Evolutionary conservation across 2,888 invertebrate species (phyloP), one percentile per base, ranked within the genome.

Genomic region (Lepetodrilus schrolli): DNA sequence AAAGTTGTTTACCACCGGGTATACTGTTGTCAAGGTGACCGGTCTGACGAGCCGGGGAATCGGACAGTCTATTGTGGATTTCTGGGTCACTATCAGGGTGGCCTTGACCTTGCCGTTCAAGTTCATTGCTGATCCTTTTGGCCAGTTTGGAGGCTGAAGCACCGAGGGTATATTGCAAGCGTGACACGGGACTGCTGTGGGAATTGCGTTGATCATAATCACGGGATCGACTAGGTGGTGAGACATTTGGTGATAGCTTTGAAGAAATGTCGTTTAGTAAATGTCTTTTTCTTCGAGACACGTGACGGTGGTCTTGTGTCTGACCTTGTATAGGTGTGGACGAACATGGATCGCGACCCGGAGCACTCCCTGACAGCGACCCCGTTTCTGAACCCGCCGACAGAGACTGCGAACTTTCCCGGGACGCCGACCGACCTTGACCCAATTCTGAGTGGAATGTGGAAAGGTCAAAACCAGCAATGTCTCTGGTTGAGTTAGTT

Each of bases 121-220:
- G 58, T 30, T 58, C 58, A 58, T 30, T 58, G 30, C 58, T 58
- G 23, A 58, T 58, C 58, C 58, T 58, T 17, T 34, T 26, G 2
- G 58, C 58, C n/a, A 58, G 58, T 30, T 58, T 58, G 58, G 58
- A 58, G 58, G 58, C 58, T 17, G 58, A 58, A 58, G 58, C 58
- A 58, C 58, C 58, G 30, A 58, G 58, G 7, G 58, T 58, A 58
- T 58, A 58, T 58, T 58, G 58, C 58, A 34, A 58, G 17, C 58
- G 58, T 58, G 17, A 58, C 58, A n/a, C 3, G 30, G 58, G 26
- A 58, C 26, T 58, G 58, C 34, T 34, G 17, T 58, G 30, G 30
- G 23, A 34, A n/a, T 58, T 34, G 3, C 58, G 58, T 17, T 34
- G 10, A 13, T 58, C 58, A n/a, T 34, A 26, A 7, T 58, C 58